These are phyloP conservation scores for Microchirus variegatus DNA, from an alignment of 2,797 vertebrate genomes.

Conservation along the genomic window DNA sequence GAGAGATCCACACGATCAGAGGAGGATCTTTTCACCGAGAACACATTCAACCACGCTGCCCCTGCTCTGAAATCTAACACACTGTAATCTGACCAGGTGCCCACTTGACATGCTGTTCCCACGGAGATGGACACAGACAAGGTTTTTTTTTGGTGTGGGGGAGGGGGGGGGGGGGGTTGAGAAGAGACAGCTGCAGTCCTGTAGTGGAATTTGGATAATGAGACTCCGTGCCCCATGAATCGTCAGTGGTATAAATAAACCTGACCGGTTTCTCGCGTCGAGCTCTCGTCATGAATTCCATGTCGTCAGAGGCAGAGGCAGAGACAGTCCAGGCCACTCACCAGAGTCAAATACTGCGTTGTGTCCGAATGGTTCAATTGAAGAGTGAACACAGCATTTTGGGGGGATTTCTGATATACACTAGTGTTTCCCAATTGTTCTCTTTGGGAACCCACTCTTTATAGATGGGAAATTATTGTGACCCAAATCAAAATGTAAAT, in stretches of 20 bases:
- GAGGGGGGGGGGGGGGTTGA: background rate
- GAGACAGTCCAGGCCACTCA: background rate
- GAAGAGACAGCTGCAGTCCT: slow-evolving; percentile 54
- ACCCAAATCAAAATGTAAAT: too few species aligned
- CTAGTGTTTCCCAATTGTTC: too few species aligned
- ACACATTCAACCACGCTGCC: slow-evolving; percentile 17
- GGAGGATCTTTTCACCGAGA: slow-evolving; percentile 39
- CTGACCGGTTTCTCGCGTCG: slow-evolving; percentile 14
- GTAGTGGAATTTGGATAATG: slow-evolving; percentile 27
- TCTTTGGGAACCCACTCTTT: too few species aligned
- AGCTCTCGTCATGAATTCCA: slow-evolving; percentile 33
- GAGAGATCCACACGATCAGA: slow-evolving; percentile 32
- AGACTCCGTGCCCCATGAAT: slow-evolving; percentile 33
- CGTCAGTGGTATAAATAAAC: slow-evolving; percentile 58
- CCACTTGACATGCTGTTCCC: slow-evolving; percentile 32
- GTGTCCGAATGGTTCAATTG: slow-evolving; percentile 21
- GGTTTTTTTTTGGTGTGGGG: background rate
- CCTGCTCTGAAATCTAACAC: slow-evolving; percentile 30
- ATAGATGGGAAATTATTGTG: too few species aligned
- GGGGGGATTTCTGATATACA: background rate
- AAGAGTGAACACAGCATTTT: slow-evolving; percentile 9
- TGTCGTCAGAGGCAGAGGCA: slow-evolving; percentile 9
- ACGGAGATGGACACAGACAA: slow-evolving; percentile 13
- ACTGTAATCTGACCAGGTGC: slow-evolving; percentile 40
- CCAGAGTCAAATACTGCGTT: slow-evolving; percentile 28